These are phyloP conservation scores for Luehdorfia chinensis DNA, from an alignment of 1,140 invertebrate genomes.

Conservation along the genomic window DNA sequence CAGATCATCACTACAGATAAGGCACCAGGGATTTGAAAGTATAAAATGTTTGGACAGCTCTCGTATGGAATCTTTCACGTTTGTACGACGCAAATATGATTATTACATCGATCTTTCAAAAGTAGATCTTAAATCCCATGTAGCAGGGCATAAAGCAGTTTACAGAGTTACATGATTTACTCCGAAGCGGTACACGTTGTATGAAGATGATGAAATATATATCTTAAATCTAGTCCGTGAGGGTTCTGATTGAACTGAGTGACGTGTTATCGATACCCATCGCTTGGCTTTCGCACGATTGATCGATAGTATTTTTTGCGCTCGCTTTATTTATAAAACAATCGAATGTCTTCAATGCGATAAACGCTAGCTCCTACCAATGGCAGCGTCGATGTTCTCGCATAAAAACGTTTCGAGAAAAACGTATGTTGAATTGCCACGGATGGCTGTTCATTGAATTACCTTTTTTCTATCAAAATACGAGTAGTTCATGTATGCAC, in stretches of 20 bases:
- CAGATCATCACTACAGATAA: conserved; percentile 73
- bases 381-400: conserved; percentile 36
- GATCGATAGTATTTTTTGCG: conserved; percentile 76
- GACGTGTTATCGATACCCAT: conserved; percentile 49
- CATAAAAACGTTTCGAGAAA: conserved; percentile 38
- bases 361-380: conserved; percentile 67
- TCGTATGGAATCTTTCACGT: conserved; percentile 73
- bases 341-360: conserved; percentile 65
- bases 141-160: conserved; percentile 32
- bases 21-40: conserved; percentile 68
- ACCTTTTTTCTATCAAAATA: no score
- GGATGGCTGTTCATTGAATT: neutral
- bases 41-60: conserved; percentile 75
- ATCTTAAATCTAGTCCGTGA: conserved; percentile 36
- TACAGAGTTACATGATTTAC: conserved; percentile 15
- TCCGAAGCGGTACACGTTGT: conserved; percentile 35
- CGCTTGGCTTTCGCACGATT: conserved; percentile 72
- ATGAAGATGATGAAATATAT: conserved; percentile 32
- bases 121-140: conserved; percentile 19
- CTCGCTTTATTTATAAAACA: conserved; percentile 74
- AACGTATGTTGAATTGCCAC: conserved; percentile 27
- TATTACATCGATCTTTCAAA: conserved; percentile 24
- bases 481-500: no score
- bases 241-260: conserved; percentile 32
- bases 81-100: conserved; percentile 63